These are phyloP conservation scores for Philaenus spumarius DNA, from an alignment of 1,140 invertebrate species.

Conservation along the genomic window DNA sequence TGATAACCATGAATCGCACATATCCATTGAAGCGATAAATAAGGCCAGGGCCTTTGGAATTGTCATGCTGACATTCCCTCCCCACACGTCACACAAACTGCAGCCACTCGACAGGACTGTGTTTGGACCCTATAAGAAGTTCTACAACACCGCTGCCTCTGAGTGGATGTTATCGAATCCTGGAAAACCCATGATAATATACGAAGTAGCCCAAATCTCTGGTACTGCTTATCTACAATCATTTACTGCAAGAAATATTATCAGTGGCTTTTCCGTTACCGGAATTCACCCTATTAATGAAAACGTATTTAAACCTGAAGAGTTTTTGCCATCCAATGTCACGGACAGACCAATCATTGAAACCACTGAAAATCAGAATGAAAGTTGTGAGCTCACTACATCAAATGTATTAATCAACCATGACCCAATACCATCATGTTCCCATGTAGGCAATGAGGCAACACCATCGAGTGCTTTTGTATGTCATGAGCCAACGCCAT, in stretches of 20 bases:
- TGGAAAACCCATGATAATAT: slow-evolving; percentile 15
- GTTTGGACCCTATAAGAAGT: slow-evolving; percentile 24
- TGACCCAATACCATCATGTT: slow-evolving; percentile 36
- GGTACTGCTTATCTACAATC: slow-evolving; percentile 9
- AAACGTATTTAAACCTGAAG: slow-evolving; percentile 21
- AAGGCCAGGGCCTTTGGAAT: slow-evolving; percentile 28
- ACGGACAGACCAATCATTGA: no score
- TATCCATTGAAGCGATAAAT: slow-evolving; percentile 23
- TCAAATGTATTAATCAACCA: slow-evolving; percentile 22
- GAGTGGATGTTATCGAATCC: slow-evolving; percentile 20
- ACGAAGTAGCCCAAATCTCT: slow-evolving; percentile 17
- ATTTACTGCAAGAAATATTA: slow-evolving; percentile 18
- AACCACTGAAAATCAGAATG: no score
- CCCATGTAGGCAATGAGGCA: no score
- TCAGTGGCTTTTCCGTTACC: slow-evolving; percentile 14
- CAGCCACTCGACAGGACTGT: slow-evolving; percentile 37
- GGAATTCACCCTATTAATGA: slow-evolving; percentile 13
- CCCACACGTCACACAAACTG: slow-evolving; percentile 30
- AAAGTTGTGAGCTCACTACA: slow-evolving; percentile 26
- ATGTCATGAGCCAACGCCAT: no score
- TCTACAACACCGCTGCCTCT: slow-evolving; percentile 7
- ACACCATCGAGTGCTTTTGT: no score
- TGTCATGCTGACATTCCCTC: slow-evolving; percentile 29
- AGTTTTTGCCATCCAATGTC: slow-evolving; percentile 14
- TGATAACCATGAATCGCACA: slow-evolving; percentile 27